A percentile compares a stretch with the other conserved stretches of the same genome.
These are phyloP conservation scores for Orchestes rusci DNA, from an alignment of 2,888 invertebrate species.

Conservation along the genomic window DNA sequence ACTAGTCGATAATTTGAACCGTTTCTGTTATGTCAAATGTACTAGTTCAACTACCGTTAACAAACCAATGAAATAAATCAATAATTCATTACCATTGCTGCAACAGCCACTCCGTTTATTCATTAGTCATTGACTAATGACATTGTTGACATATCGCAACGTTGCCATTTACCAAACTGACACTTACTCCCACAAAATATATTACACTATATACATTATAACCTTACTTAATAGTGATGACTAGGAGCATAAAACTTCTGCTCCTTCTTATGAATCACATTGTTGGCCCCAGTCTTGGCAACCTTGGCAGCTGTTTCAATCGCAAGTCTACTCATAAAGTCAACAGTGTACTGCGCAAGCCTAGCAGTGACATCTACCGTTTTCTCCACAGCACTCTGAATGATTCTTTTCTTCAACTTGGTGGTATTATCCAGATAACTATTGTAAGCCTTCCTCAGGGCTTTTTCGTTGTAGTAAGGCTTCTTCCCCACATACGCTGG, in stretches of 20 bases:
- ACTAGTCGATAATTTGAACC: too few relatives aligned
- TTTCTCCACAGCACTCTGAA: constrained; percentile 16
- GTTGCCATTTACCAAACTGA: too few relatives aligned
- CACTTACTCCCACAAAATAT: too few relatives aligned
- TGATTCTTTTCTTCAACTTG: constrained; percentile 10
- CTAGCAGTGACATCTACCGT: constrained; percentile 20
- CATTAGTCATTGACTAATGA: too few relatives aligned
- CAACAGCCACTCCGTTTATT: too few relatives aligned
- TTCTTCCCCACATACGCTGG: too few relatives aligned
- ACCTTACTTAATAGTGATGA: constrained; percentile 2
- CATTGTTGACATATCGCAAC: too few relatives aligned
- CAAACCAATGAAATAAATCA: too few relatives aligned
- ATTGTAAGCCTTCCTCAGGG: constrained; percentile 14
- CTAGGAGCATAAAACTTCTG: constrained; percentile 7
- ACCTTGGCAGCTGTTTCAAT: constrained; percentile 18
- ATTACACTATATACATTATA: not conserved
- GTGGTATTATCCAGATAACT: constrained; percentile 14
- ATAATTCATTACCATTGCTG: too few relatives aligned
- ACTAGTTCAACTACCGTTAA: too few relatives aligned
- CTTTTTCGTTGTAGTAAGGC: constrained; percentile 9
- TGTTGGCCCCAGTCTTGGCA: constrained; percentile 16
- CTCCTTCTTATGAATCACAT: constrained; percentile 15
- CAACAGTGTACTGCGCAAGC: constrained; percentile 13
- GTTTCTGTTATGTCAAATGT: too few relatives aligned
- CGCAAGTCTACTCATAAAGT: constrained; percentile 15